phyloP scores from a whole-genome alignment of 2,113 vertebrate genomes.

The Antigone vipio region DNA sequence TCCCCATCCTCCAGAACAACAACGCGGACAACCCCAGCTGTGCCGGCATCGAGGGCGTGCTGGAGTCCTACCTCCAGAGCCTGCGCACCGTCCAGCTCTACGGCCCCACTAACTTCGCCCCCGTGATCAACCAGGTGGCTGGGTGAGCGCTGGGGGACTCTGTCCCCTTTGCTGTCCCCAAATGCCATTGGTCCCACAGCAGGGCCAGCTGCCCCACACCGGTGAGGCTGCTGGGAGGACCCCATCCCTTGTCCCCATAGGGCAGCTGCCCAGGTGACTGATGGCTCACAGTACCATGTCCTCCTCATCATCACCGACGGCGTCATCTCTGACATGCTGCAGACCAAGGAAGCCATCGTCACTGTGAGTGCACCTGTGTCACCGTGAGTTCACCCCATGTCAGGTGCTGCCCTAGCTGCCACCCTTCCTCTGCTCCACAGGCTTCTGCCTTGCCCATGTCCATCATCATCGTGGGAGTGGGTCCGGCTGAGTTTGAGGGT shows the following conservation, averaged over 20 bases:
- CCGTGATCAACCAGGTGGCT: conserved; percentile 93
- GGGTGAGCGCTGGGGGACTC: conserved; percentile 72
- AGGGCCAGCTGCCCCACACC: accelerated
- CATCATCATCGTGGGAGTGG: conserved; percentile 96
- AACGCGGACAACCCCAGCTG: conserved; percentile 87
- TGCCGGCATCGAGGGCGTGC: conserved; percentile 85
- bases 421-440: conserved; percentile 65
- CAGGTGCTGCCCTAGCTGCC: background rate
- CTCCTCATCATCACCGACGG: conserved; percentile 97
- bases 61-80: conserved; percentile 92
- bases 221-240: background rate
- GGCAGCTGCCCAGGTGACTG: conserved; percentile 86
- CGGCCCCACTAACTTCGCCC: conserved; percentile 92
- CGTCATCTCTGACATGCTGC: conserved; percentile 97
- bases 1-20: conserved; percentile 73
- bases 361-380: conserved; percentile 77
- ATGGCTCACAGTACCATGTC: conserved; percentile 96
- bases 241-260: conserved; percentile 59
- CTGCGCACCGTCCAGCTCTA: conserved; percentile 91
- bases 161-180: background rate
- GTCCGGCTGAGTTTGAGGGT: conserved; percentile 97
- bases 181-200: background rate
- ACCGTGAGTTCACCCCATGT: accelerated
- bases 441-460: conserved; percentile 94
- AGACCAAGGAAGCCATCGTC: conserved; percentile 97